These are phyloP conservation scores for Lamprologus ornatipinnis DNA, from an alignment of 2,113 vertebrate species.

Conservation along the genomic window DNA sequence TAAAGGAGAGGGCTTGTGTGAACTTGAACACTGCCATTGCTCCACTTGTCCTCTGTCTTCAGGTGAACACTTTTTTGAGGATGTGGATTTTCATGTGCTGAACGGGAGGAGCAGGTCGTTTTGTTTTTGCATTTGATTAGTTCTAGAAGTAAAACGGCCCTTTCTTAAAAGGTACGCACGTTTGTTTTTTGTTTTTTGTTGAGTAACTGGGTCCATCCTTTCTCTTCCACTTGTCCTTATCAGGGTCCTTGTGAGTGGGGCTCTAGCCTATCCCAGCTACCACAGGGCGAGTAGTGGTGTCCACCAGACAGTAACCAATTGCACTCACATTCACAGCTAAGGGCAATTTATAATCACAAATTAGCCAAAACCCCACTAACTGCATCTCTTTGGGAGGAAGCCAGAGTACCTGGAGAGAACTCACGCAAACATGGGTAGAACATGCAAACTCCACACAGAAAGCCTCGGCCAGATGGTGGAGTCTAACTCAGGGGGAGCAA, in stretches of 20 bases:
- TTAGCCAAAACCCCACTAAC: not conserved
- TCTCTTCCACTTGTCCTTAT: not conserved
- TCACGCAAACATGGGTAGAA: not conserved
- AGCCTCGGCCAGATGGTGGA: not conserved
- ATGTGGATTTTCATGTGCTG: not conserved
- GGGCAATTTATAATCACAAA: not conserved
- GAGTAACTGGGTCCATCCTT: not conserved
- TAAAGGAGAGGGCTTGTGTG: not conserved
- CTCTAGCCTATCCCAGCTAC: not conserved
- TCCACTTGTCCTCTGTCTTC: not conserved
- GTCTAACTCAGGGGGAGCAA: not conserved
- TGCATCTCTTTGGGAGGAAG: not conserved
- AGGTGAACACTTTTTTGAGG: not conserved
- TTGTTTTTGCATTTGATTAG: not conserved
- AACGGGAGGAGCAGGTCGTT: not conserved
- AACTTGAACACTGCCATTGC: not conserved
- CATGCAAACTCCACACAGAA: not conserved
- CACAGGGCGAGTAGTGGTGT: not conserved
- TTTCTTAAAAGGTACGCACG: not conserved
- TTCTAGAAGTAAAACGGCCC: not conserved
- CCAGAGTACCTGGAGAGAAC: not conserved
- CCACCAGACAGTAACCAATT: not conserved
- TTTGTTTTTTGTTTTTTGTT: not conserved
- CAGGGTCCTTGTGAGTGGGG: not conserved
- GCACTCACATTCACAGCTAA: not conserved